These are phyloP conservation scores for Nomia melanderi DNA, from an alignment of 1,140 invertebrate species.

Conservation along the genomic window DNA sequence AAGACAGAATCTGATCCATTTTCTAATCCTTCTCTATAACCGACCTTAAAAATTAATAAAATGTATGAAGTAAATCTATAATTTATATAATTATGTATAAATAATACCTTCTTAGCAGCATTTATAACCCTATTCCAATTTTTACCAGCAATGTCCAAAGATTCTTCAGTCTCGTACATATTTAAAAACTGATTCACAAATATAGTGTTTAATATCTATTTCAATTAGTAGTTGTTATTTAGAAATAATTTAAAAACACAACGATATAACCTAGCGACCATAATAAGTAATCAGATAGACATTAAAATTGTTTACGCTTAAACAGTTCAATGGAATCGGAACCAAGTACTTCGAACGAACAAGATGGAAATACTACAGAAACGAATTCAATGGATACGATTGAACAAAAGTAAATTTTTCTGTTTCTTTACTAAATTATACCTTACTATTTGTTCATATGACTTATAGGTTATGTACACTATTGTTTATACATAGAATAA, in stretches of 20 bases:
- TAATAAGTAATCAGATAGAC: not conserved
- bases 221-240: not conserved
- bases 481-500: not conserved
- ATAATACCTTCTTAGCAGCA: constrained; percentile 69
- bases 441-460: not conserved
- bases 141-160: constrained; percentile 70
- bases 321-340: constrained; percentile 39
- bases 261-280: constrained; percentile 13
- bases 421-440: not conserved
- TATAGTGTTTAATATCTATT: not conserved
- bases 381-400: constrained; percentile 28
- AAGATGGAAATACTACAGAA: constrained; percentile 1
- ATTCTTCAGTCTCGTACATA: constrained; percentile 59
- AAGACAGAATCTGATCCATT: constrained; percentile 81
- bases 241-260: not conserved
- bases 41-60: constrained; percentile 59
- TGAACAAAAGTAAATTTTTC: constrained; percentile 56
- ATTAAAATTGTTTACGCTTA: not conserved
- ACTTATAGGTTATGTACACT: not conserved
- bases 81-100: constrained; percentile 2
- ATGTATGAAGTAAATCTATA: constrained; percentile 50
- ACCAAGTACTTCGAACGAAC: constrained; percentile 18
- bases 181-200: constrained; percentile 28
- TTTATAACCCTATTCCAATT: constrained; percentile 70
- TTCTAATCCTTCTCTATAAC: constrained; percentile 82